Evolutionary conservation across 2,888 invertebrate species (phyloP), one percentile per base, ranked within the genome.

Genomic region (Geotrupes spiniger): DNA sequence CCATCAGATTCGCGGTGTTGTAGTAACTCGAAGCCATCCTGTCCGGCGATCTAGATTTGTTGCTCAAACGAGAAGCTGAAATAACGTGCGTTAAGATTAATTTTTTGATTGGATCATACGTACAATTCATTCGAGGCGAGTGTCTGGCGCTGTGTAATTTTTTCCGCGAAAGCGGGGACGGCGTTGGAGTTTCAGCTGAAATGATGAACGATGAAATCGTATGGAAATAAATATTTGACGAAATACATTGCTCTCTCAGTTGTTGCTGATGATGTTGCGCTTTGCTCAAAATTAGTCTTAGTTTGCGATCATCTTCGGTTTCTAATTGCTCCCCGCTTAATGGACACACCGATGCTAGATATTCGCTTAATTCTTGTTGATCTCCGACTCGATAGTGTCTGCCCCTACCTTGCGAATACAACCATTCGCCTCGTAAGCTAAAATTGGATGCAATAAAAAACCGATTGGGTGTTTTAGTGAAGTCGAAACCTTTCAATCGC

Each of bases 331-430:
- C 88, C 4, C 85, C 90, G n/a, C 87, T 87, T 55, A 89, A 76
- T 0, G 93, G 92, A 66, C 93, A 93, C 2, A 87, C 87, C 11
- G 85, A 80, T 1, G 89, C 83, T 38, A 95, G 77, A 74, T 95
- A 95, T 58, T 89, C 87, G 40, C 87, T 83, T 36, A 94, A 73
- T 49, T 86, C 84, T 9, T 80, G 76, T 61, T 95, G 94, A 66
- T 94, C 91, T 0, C 94, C 94, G 10, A 85, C 76, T 46, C 88
- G 84, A 75, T 87, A 94, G 69, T 92, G 88, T 50, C 93, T 80
- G 0, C 94, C 95, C 62, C 90, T 84, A 36, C 95, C 95, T 77
- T 95, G 95, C 55, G 93, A 93, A 74, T 93, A 94, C 47, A 95
- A 75, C 95, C 95, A 96, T 70, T 95, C 95, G 0, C 93, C 94